phyloP scores from a whole-genome alignment of 2,888 invertebrate genomes.

The Lasioglossum pauxillum region DNA sequence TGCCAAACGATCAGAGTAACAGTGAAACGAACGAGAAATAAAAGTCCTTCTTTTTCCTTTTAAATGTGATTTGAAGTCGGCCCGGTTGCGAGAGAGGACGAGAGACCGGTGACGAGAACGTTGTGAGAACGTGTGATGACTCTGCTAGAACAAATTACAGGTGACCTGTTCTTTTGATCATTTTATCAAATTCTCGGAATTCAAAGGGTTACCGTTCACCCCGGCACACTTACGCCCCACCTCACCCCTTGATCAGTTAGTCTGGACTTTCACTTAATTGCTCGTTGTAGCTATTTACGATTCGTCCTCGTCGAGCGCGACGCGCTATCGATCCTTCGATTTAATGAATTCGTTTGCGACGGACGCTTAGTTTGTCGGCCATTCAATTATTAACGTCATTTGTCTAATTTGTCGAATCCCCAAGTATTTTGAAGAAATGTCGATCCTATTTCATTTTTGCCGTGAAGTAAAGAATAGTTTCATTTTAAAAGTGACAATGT shows the following conservation, averaged over 20 bases:
- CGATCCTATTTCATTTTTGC: not conserved
- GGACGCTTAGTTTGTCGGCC: not conserved
- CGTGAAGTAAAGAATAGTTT: no score
- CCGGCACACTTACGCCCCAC: not conserved
- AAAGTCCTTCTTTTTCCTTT: conserved; percentile 33
- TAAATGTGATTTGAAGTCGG: conserved; percentile 38
- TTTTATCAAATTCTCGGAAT: conserved; percentile 53
- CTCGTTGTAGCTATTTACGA: conserved; percentile 39
- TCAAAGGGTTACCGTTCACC: conserved; percentile 33
- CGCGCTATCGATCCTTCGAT: conserved; percentile 24
- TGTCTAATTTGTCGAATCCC: not conserved
- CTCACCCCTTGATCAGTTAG: conserved; percentile 40
- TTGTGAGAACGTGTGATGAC: conserved; percentile 31
- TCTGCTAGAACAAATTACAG: conserved; percentile 55
- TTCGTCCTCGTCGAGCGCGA: not conserved
- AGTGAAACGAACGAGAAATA: conserved; percentile 34
- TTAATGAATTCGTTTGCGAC: conserved; percentile 1
- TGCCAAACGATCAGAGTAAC: conserved; percentile 30
- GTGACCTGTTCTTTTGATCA: conserved; percentile 41
- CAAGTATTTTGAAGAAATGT: not conserved
- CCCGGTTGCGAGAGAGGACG: conserved; percentile 24
- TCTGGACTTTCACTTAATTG: conserved; percentile 40
- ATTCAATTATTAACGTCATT: not conserved
- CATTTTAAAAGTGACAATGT: no score
- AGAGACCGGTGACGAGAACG: conserved; percentile 34